Evolutionary conservation across 92 coral and sea anemone genomes (phyloP).

Genomic region (Ricordea florida): DNA sequence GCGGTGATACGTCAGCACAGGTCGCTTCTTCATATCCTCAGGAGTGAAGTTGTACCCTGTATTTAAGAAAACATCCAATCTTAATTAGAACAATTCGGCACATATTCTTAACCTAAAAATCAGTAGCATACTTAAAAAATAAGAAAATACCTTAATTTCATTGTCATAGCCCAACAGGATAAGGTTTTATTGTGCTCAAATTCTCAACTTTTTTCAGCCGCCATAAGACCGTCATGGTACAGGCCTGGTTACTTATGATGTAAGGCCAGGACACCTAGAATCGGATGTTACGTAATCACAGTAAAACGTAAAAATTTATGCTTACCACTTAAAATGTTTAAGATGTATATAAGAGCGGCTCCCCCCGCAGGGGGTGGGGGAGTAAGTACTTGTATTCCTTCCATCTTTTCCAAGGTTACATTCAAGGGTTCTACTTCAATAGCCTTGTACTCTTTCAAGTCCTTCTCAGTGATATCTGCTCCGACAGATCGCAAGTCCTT

Average conservation of each 20-base stretch:
- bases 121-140: no score
- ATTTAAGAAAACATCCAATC: not conserved
- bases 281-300: no score
- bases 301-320: not conserved
- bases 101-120: not conserved
- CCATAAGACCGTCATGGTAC: no score
- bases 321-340: slow-evolving; percentile 78
- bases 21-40: slow-evolving; percentile 58
- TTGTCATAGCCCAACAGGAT: no score
- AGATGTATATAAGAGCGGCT: slow-evolving; percentile 65
- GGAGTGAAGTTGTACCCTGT: slow-evolving; percentile 65
- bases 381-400: slow-evolving; percentile 66
- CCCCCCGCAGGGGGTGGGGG: slow-evolving; percentile 92
- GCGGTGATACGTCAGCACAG: slow-evolving; percentile 75
- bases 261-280: no score
- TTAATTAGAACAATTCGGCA: no score
- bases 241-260: no score
- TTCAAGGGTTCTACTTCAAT: slow-evolving; percentile 52
- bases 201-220: no score
- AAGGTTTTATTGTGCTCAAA: no score
- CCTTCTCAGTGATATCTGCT: slow-evolving; percentile 55
- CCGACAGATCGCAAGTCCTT: slow-evolving; percentile 68
- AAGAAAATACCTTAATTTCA: no score
- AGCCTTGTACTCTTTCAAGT: slow-evolving; percentile 63
- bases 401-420: slow-evolving; percentile 56